Base-by-base conservation (phyloP, 2,797 vertebrate genomes). In the Channa striata region DNA sequence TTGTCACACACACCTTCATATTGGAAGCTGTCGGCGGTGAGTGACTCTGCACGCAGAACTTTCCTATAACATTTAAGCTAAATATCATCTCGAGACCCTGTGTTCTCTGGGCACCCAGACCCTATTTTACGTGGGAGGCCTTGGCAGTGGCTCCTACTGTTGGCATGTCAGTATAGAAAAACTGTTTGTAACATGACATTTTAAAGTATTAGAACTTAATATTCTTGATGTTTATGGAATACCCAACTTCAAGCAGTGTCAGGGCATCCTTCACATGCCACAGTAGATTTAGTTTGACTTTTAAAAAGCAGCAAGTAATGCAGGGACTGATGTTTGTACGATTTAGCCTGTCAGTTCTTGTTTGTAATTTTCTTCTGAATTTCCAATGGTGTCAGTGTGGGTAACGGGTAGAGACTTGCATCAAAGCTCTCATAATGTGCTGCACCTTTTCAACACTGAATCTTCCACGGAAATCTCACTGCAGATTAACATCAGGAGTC, bases 1-100 rank as follows among this genome's bases (percentile, higher is more conserved):
- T 70, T 12, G 87, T 95, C 63, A 90, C 84, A 30, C 94, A 95
- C 0, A 60, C 94, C 63, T 97, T 97, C 42, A 91, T 95, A 73
- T 76, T 86, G 0, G 96, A 98, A 88, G 95, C 95, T 0, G 89
- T 97, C 44, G 97, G 95, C 12, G 97, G 97, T 97, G 79, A 94
- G 94, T 83, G 47, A 60, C 58, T 72, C 66, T 57, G 5, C 42
- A 42, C 60, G 48, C 44, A 54, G 25, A 58, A 71, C 53, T 46
- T 78, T 39, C 11, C 21, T 44, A 0, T 13, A 46, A 69, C 16
- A 56, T 2, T 64, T 63, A 20, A 69, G 66, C 48, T 64, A 63
- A 82, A 73, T 70, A 53, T 78, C 76, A 83, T 70, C 39, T 34
- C 16, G 34, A 66, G 79, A 80, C 52, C 19, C 14, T 59, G n/a